Conservation (phyloP, 2,797 vertebrate species). For the Acrocephalus scirpaceus region DNA sequence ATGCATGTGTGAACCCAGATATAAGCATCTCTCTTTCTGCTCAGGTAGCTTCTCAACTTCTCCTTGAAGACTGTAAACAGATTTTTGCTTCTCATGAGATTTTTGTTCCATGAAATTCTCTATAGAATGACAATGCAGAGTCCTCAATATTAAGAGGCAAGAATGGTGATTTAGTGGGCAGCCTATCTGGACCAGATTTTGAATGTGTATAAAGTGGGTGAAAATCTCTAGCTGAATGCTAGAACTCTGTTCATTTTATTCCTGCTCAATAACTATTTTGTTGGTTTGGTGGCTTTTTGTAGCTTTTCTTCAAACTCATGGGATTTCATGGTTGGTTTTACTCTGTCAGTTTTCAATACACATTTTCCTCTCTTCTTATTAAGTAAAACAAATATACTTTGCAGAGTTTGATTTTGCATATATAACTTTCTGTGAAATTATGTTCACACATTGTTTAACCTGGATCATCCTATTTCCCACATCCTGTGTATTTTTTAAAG, state of each 20-base stretch:
- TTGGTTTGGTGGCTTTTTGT: background rate
- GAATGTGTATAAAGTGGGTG: background rate
- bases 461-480: constrained; percentile 20
- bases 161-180: background rate
- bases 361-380: constrained; percentile 26
- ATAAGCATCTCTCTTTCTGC: background rate
- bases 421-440: constrained; percentile 17
- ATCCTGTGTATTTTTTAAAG: background rate
- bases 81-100: background rate
- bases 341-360: background rate
- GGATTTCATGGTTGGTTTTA: background rate
- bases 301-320: background rate
- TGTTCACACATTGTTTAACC: constrained; percentile 32
- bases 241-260: background rate
- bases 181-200: background rate
- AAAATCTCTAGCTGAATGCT: background rate
- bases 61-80: background rate
- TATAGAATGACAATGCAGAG: background rate
- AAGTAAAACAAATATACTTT: constrained; percentile 55
- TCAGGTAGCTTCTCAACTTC: background rate
- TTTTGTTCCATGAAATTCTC: background rate
- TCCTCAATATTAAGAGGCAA: background rate
- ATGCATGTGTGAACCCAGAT: background rate
- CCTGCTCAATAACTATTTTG: background rate
- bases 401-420: background rate